Evolutionary conservation across 2,888 invertebrate species (phyloP).

Genomic region (Agriopis leucophaearia): DNA sequence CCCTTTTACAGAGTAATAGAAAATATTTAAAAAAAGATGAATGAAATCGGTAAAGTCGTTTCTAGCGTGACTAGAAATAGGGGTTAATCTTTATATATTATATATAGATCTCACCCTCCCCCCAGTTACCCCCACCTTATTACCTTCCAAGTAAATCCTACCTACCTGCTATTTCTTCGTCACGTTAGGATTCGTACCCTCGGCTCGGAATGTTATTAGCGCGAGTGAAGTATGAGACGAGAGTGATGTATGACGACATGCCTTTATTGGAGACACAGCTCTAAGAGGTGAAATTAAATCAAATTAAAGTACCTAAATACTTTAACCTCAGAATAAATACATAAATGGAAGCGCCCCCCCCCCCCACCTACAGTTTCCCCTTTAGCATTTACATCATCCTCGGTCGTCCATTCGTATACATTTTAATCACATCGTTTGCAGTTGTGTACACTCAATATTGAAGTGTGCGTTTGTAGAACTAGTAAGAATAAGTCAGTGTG

Average conservation of each 20-base stretch:
- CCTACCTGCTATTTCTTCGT: conserved; percentile 6
- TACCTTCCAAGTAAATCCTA: background rate
- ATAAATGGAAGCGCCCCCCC: background rate
- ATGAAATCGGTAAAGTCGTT: too few relatives aligned
- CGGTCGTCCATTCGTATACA: too few relatives aligned
- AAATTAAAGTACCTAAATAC: conserved; percentile 7
- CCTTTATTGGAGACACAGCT: conserved; percentile 18
- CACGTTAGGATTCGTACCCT: conserved; percentile 12
- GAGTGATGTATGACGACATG: conserved; percentile 16
- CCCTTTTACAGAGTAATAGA: too few relatives aligned
- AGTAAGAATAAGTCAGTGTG: too few relatives aligned
- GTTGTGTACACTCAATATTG: too few relatives aligned
- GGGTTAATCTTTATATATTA: too few relatives aligned
- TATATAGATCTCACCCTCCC: background rate
- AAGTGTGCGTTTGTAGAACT: too few relatives aligned
- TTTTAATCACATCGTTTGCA: too few relatives aligned
- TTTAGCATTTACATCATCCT: too few relatives aligned
- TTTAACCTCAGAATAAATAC: background rate
- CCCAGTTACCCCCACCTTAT: background rate
- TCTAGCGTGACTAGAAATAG: too few relatives aligned
- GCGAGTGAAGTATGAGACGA: conserved; percentile 10
- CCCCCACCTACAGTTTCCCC: too few relatives aligned
- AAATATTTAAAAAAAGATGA: too few relatives aligned
- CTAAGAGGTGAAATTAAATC: conserved; percentile 6
- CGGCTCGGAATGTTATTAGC: conserved; percentile 30